Conservation (phyloP, 2,888 invertebrate genomes). For the Archips crataeganus region DNA sequence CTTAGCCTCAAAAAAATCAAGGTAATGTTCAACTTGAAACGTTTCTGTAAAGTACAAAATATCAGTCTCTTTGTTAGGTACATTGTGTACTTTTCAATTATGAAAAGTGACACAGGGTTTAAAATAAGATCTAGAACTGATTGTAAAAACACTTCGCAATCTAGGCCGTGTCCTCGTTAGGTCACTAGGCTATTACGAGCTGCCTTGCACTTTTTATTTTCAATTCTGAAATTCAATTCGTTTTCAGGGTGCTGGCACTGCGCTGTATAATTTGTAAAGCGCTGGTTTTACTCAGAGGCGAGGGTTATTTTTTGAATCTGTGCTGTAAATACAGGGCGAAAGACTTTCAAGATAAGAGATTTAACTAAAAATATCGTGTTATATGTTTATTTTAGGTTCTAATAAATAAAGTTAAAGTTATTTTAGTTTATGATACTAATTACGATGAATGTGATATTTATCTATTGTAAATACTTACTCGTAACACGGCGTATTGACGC, state of each 20-base stretch:
- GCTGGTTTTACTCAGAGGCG: neutral
- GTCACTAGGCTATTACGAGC: neutral
- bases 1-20: neutral
- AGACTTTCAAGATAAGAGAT: no score
- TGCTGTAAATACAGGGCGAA: no score
- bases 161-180: slow-evolving; percentile 29
- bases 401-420: neutral
- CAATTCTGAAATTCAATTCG: slow-evolving; percentile 26
- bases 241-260: slow-evolving; percentile 9
- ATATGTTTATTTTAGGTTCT: no score
- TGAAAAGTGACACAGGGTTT: slow-evolving; percentile 17
- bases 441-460: slow-evolving; percentile 3
- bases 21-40: neutral
- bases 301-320: no score
- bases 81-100: neutral
- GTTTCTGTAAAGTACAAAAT: neutral
- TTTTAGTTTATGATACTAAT: slow-evolving; percentile 4
- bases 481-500: slow-evolving; percentile 11
- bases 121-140: slow-evolving; percentile 13
- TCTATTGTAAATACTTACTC: neutral
- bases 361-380: no score
- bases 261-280: neutral
- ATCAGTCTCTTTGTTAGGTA: neutral
- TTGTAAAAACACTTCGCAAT: slow-evolving; percentile 22
- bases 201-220: slow-evolving; percentile 17